Percentiles rank a stretch among this genome's conserved stretches.
These are phyloP conservation scores for Esox masquinongy DNA, from an alignment of 2,797 vertebrate species.

Conservation along the genomic window DNA sequence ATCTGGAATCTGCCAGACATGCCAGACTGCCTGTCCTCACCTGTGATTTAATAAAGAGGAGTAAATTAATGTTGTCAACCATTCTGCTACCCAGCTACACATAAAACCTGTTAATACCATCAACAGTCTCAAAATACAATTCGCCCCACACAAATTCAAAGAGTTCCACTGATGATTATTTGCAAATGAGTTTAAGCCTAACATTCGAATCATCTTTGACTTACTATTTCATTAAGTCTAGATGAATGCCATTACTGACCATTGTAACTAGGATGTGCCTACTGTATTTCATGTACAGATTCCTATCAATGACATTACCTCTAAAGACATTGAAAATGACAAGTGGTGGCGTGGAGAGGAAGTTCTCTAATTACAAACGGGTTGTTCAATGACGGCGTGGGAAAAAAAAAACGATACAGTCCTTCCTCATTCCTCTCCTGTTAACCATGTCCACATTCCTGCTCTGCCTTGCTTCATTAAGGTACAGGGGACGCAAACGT, in stretches of 20 bases:
- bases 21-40: no score
- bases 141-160: not conserved
- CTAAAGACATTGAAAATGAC: not conserved
- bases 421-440: conserved; percentile 23
- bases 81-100: not conserved
- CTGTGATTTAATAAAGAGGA: not conserved
- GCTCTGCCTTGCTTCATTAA: conserved; percentile 23
- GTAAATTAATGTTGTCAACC: not conserved
- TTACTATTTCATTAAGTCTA: not conserved
- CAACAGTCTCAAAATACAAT: not conserved
- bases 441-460: conserved; percentile 44
- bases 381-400: conserved; percentile 17
- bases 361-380: conserved; percentile 10
- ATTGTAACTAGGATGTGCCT: not conserved
- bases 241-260: not conserved
- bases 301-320: not conserved
- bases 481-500: conserved; percentile 37
- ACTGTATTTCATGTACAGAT: not conserved
- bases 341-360: not conserved
- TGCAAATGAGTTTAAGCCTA: not conserved
- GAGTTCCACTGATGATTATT: not conserved
- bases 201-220: not conserved
- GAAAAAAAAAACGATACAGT: conserved; percentile 34
- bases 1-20: no score
- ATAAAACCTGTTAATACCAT: not conserved